Evolutionary conservation across 2,888 invertebrate genomes (phyloP).

Genomic region (Polyommatus iphigenia): DNA sequence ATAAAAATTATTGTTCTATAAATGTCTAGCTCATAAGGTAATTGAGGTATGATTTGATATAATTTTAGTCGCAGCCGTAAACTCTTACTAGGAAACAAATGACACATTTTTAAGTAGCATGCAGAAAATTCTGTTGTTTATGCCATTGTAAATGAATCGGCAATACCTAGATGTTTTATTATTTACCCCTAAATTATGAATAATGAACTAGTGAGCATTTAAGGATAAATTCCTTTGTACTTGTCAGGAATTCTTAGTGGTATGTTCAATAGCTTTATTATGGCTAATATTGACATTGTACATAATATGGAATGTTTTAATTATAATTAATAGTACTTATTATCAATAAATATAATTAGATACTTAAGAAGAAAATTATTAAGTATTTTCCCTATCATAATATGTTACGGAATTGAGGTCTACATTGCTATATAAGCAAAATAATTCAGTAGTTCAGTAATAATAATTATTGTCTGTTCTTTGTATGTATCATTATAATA

Average conservation of each 20-base stretch:
- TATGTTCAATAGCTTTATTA: not conserved
- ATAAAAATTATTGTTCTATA: conserved; percentile 37
- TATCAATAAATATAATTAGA: not conserved
- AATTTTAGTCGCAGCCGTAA: not conserved
- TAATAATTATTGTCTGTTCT: too few species aligned
- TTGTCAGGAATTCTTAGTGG: not conserved
- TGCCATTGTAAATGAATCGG: not conserved
- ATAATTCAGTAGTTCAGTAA: too few species aligned
- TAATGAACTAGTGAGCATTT: conserved; percentile 6
- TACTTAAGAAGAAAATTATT: not conserved
- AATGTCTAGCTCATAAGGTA: not conserved
- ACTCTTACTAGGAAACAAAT: not conserved
- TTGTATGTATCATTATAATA: too few species aligned
- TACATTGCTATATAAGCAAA: too few species aligned
- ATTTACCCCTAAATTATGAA: not conserved
- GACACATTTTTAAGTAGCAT: not conserved
- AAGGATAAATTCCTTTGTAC: not conserved
- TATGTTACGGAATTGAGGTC: too few species aligned
- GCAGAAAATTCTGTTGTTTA: not conserved
- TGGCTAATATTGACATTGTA: not conserved
- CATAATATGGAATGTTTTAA: conserved; percentile 21
- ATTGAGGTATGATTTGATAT: conserved; percentile 1
- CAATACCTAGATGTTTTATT: not conserved
- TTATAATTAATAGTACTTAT: not conserved
- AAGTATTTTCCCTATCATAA: not conserved